These are phyloP conservation scores for Drosophila histrio DNA, from an alignment of 2,888 invertebrate genomes.

Conservation along the genomic window DNA sequence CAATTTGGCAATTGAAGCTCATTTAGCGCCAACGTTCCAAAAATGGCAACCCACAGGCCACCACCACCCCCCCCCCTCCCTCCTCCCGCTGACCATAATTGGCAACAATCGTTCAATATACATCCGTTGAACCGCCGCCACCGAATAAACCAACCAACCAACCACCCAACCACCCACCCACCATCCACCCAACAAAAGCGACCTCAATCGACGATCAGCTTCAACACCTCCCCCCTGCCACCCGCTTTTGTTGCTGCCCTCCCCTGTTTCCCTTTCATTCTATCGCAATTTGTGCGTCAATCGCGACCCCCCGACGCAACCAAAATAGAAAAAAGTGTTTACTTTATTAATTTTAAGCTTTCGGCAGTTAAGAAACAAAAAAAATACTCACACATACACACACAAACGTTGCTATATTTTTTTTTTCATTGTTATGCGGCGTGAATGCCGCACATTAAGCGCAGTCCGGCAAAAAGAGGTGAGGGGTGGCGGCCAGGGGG, in stretches of 20 bases:
- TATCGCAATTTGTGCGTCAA: conserved; percentile 53
- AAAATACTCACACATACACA: conserved; percentile 21
- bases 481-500: neutral
- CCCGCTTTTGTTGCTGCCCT: neutral
- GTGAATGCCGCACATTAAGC: conserved; percentile 69
- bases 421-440: conserved; percentile 56
- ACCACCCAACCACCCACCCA: conserved; percentile 25
- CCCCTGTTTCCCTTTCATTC: conserved; percentile 5
- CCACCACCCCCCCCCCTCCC: neutral
- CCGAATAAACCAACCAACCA: conserved; percentile 15
- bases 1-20: conserved; percentile 71
- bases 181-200: conserved; percentile 21
- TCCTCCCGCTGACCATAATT: conserved; percentile 39
- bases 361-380: conserved; percentile 70
- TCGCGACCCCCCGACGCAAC: conserved; percentile 39
- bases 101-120: conserved; percentile 69
- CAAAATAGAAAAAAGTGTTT: conserved; percentile 57
- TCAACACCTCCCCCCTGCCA: neutral
- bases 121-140: conserved; percentile 50
- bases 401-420: conserved; percentile 10
- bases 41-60: conserved; percentile 49
- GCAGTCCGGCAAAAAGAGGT: conserved; percentile 20
- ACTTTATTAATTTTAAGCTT: conserved; percentile 77
- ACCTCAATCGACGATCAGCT: conserved; percentile 32
- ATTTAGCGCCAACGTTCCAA: conserved; percentile 59